These are phyloP conservation scores for Chelon auratus DNA, from an alignment of 2,797 vertebrate species.

Conservation along the genomic window DNA sequence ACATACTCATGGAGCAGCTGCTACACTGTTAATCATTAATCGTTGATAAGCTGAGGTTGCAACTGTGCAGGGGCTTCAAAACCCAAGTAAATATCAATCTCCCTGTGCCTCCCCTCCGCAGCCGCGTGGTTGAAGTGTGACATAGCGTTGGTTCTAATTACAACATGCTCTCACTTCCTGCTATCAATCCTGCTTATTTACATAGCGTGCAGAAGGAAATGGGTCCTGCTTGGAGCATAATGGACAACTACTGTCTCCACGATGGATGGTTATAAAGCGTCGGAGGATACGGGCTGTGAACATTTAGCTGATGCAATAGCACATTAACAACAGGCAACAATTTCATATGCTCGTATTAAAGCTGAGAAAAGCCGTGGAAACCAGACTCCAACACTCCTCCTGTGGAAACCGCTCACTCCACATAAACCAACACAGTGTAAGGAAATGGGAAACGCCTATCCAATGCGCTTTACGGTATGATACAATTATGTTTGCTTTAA, in stretches of 20 bases:
- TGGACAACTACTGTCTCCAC: slow-evolving; percentile 30
- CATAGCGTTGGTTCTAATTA: slow-evolving; percentile 53
- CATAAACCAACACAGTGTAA: slow-evolving; percentile 46
- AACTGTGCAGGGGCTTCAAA: slow-evolving; percentile 61
- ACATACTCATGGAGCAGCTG: slow-evolving; percentile 47
- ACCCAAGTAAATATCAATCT: slow-evolving; percentile 75
- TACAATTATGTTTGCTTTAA: slow-evolving; percentile 71
- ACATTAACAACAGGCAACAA: slow-evolving; percentile 56
- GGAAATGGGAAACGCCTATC: slow-evolving; percentile 57
- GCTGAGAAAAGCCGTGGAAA: slow-evolving; percentile 38
- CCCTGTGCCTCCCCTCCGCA: slow-evolving; percentile 31
- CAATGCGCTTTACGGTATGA: slow-evolving; percentile 42
- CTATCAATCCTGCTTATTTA: slow-evolving; percentile 65
- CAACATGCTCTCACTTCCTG: slow-evolving; percentile 40
- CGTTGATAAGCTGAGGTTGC: slow-evolving; percentile 68
- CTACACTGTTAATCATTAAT: slow-evolving; percentile 68
- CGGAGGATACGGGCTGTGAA: slow-evolving; percentile 47
- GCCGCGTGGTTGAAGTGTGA: slow-evolving; percentile 32
- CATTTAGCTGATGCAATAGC: slow-evolving; percentile 62
- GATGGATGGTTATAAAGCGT: slow-evolving; percentile 41
- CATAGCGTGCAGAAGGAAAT: slow-evolving; percentile 17
- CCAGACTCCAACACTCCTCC: slow-evolving; percentile 48
- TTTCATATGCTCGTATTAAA: slow-evolving; percentile 63
- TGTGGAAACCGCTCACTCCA: slow-evolving; percentile 33
- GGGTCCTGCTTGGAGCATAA: slow-evolving; percentile 32